These are phyloP conservation scores for Zelleria hepariella DNA, from an alignment of 2,888 invertebrate species.

Conservation along the genomic window DNA sequence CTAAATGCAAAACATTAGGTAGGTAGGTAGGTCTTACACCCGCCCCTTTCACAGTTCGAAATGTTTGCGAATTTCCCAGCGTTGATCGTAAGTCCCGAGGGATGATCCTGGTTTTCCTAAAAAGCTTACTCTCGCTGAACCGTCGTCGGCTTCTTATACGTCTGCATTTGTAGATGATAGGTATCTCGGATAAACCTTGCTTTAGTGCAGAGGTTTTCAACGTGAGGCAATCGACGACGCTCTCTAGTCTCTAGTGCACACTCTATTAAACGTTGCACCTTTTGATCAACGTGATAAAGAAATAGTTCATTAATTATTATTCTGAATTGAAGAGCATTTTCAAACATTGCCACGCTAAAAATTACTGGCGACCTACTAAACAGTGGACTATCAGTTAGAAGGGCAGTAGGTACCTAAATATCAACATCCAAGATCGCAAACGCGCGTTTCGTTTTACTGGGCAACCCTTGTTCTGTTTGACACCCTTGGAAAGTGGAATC, in stretches of 20 bases:
- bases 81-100: conserved; percentile 11
- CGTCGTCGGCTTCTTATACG: background rate
- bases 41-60: conserved; percentile 10
- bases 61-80: conserved; percentile 12
- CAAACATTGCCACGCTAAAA: no score
- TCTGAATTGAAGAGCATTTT: no score
- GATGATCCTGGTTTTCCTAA: conserved; percentile 10
- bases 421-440: no score
- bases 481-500: no score
- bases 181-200: background rate
- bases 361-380: no score
- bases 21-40: conserved; percentile 2
- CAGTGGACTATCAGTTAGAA: no score
- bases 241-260: background rate
- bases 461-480: no score
- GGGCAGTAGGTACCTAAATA: no score
- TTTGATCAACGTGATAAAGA: no score
- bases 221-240: background rate
- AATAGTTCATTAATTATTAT: no score
- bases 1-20: conserved; percentile 10
- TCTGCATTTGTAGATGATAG: background rate
- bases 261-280: no score
- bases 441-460: no score
- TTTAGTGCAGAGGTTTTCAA: background rate
- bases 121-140: background rate